Evolutionary conservation across 2,113 vertebrate genomes (phyloP).

Genomic region (Phalacrocorax carbo): DNA sequence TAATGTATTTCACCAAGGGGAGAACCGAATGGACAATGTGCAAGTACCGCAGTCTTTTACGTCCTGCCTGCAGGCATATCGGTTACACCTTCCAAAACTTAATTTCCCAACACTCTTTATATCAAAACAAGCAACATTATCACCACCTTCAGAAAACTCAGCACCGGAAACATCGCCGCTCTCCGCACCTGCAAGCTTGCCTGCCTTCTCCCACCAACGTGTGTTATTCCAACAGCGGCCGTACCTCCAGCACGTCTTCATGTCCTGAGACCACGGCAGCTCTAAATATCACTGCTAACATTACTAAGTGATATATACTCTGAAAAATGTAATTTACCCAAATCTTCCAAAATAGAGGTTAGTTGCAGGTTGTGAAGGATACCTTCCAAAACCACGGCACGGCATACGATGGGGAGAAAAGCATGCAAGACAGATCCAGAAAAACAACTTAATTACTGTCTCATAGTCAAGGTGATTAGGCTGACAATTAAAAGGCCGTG

Average conservation of each 20-base stretch:
- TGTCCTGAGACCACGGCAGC: background rate
- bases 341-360: background rate
- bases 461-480: background rate
- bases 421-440: too few relatives aligned
- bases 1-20: background rate
- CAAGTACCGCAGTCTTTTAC: background rate
- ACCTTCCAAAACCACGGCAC: background rate
- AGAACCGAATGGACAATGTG: background rate
- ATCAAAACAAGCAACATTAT: background rate
- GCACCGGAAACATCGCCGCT: fast-evolving
- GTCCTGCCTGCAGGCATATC: background rate
- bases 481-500: background rate
- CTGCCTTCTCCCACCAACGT: background rate
- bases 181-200: background rate
- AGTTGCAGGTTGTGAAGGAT: background rate
- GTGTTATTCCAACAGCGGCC: background rate
- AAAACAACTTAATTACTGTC: background rate
- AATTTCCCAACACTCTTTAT: fast-evolving
- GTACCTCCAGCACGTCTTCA: background rate
- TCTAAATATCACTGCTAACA: background rate
- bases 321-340: background rate
- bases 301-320: fast-evolving
- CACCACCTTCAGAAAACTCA: background rate
- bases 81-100: background rate
- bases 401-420: background rate